Base-by-base conservation (phyloP, 2,113 vertebrate species). In the Chamaea fasciata region DNA sequence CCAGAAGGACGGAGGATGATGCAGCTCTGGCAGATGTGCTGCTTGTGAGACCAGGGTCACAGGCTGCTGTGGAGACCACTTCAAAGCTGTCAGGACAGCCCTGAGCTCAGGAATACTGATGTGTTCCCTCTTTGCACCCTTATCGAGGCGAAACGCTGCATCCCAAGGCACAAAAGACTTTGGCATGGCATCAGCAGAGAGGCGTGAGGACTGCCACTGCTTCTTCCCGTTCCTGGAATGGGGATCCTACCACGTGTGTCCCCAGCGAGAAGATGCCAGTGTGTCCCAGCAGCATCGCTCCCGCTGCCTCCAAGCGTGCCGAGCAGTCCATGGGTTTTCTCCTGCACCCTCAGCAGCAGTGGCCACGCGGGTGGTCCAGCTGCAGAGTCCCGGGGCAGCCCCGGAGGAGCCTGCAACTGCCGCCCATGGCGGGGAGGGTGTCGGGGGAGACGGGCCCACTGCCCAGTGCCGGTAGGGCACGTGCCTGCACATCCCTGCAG, bases 91-190 rank as follows among this genome's bases (percentile, higher is more conserved):
- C 28, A n/a, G 35, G 70, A 47, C 33, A 64, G 41, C 44, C 31
- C 6, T 2, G 30, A 60, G 75, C 33, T 10, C 3, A 31, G 39
- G 41, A 71, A 44, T 12, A 50, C 16, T 5, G 59, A 55, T 10
- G 28, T 6, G 1, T 6, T 77, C 42, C 22, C 75, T 53, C 62
- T 65, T 42, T 63, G 53, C 50, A 41, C 52, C 37, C 17, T 3
- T 13, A 11, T 41, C 2, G 1, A 33, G 0, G 2, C 30, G 41
- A 69, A 70, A 28, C 1, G 0, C 39, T 4, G 28, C 55, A 63
- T 47, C 39, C 64, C 39, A 15, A 22, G 59, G 68, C 90, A 87
- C 9, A 19, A 30, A 33, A 64, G 28, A 6, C 59, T 80, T 42
- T 11, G 39, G 56, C 57, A 14, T 2, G 19, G 64, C 1, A 1